These are phyloP conservation scores for Metopolophium dirhodum DNA, from an alignment of 1,140 invertebrate species.

Conservation along the genomic window DNA sequence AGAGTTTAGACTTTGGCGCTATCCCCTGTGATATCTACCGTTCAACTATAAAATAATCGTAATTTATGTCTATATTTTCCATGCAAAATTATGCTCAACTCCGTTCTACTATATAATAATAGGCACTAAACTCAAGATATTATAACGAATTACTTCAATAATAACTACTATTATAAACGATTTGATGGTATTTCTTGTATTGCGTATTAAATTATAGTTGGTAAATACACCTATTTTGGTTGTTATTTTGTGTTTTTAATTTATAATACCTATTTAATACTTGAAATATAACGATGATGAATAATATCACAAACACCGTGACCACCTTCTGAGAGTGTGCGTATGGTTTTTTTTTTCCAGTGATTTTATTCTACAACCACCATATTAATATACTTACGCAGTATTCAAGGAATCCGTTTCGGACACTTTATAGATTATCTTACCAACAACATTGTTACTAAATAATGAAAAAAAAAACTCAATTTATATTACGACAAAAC, in stretches of 20 bases:
- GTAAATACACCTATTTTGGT: background rate
- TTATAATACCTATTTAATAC: background rate
- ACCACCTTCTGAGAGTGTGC: background rate
- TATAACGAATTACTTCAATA: background rate
- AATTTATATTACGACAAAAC: fast-evolving
- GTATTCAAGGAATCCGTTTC: background rate
- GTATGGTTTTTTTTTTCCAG: background rate
- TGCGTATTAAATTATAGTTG: background rate
- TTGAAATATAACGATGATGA: slow-evolving; percentile 3
- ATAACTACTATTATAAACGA: background rate
- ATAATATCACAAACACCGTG: background rate
- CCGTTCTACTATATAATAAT: background rate
- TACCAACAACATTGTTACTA: background rate
- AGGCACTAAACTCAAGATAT: background rate
- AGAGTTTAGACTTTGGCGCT: no score
- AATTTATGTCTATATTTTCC: background rate
- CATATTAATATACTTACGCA: no score
- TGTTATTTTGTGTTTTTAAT: background rate
- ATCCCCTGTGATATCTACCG: no score
- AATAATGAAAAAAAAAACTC: background rate
- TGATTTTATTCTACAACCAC: background rate
- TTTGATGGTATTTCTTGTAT: background rate
- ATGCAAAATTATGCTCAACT: background rate
- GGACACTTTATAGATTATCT: no score
- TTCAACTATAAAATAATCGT: background rate